These are phyloP conservation scores for Etheostoma cragini DNA, from an alignment of 2,113 vertebrate genomes.

Conservation along the genomic window DNA sequence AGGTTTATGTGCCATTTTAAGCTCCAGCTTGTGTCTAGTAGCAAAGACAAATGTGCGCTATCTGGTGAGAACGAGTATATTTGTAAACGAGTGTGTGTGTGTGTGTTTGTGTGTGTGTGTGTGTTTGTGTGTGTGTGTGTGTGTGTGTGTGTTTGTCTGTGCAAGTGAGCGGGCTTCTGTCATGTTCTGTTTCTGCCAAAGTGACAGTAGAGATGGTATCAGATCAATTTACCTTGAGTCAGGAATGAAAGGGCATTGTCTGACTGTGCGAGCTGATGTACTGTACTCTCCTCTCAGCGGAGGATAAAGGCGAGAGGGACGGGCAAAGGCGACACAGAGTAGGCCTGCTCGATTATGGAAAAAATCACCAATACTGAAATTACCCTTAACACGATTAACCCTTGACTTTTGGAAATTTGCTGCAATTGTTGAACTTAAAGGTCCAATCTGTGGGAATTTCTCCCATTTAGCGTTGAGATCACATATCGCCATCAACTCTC, in stretches of 20 bases:
- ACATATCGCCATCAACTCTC: no score
- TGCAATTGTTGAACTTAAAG: no score
- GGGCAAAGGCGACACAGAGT: background rate
- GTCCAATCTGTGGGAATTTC: no score
- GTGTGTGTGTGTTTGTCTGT: constrained; percentile 22
- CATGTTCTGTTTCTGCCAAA: constrained; percentile 66
- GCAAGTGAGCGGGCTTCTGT: constrained; percentile 24
- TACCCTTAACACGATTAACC: no score
- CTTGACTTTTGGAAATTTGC: no score
- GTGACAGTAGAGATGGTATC: constrained; percentile 56
- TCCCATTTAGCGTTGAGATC: no score
- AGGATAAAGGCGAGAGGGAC: background rate
- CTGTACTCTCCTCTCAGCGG: constrained; percentile 17
- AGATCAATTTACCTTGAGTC: constrained; percentile 67
- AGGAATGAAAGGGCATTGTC: constrained; percentile 65
- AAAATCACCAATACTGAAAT: no score
- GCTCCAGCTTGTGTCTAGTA: constrained; percentile 47
- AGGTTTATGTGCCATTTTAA: constrained; percentile 51
- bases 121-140: background rate
- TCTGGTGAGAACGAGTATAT: constrained; percentile 15
- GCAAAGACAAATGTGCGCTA: constrained; percentile 49
- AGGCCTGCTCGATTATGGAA: no score
- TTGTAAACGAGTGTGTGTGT: no score
- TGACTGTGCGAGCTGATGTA: constrained; percentile 43
- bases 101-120: no score